Conservation (phyloP, 64 coral and sea anemone species). For the Stylophora pistillata region DNA sequence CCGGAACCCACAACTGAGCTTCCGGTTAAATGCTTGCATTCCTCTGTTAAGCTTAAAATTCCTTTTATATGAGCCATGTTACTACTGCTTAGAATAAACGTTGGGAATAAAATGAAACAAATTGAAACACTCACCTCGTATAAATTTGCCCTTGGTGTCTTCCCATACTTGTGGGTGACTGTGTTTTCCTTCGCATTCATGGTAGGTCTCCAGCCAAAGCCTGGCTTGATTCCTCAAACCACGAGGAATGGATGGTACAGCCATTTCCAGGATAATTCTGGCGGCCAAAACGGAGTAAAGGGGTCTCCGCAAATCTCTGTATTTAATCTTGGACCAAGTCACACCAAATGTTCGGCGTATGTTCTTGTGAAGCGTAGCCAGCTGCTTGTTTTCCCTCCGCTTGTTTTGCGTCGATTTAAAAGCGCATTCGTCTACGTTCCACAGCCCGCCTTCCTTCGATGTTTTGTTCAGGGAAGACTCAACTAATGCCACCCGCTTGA, state of each 20-base stretch:
- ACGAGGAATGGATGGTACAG: conserved; percentile 49
- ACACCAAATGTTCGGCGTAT: conserved; percentile 90
- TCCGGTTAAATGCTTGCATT: conserved; percentile 23
- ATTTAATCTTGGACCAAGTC: conserved; percentile 82
- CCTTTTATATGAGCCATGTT: too few species aligned
- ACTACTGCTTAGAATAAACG: too few species aligned
- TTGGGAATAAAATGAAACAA: neutral
- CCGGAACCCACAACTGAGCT: conserved; percentile 27
- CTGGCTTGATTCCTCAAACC: conserved; percentile 75
- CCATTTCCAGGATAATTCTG: conserved; percentile 78
- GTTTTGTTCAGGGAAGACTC: conserved; percentile 77
- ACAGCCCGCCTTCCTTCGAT: conserved; percentile 78
- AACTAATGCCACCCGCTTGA: conserved; percentile 90
- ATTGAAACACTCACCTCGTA: neutral
- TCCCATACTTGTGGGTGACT: conserved; percentile 11
- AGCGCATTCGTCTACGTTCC: conserved; percentile 82
- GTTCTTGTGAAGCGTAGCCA: conserved; percentile 70
- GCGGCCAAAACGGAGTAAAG: conserved; percentile 93
- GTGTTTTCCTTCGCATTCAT: conserved; percentile 61
- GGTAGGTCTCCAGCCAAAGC: conserved; percentile 77
- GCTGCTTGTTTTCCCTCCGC: conserved; percentile 75
- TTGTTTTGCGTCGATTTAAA: conserved; percentile 85
- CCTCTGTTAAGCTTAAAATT: neutral
- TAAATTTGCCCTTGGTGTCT: conserved; percentile 20
- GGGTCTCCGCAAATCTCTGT: conserved; percentile 83